Evolutionary conservation across 2,797 vertebrate species (phyloP).

Genomic region (Potorous gilbertii): DNA sequence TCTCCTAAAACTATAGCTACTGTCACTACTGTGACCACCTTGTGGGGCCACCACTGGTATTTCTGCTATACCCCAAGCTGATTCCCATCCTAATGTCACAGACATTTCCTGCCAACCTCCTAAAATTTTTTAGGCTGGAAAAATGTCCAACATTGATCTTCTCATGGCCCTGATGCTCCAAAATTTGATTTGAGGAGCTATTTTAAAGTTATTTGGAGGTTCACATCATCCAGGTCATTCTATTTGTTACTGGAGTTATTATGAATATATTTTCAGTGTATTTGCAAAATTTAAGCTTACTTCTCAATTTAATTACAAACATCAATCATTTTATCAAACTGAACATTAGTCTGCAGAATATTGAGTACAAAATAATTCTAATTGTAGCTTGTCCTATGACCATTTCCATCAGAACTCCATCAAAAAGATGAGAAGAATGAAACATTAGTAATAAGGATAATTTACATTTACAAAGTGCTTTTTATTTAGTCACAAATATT

Average conservation of each 20-base stretch:
- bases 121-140: neutral
- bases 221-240: neutral
- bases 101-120: too few species aligned
- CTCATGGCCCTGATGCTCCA: neutral
- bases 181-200: neutral
- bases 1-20: neutral
- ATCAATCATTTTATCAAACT: neutral
- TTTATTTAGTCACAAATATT: neutral
- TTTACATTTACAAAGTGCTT: neutral
- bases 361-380: neutral
- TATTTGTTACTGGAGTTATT: neutral
- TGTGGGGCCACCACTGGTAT: fast-evolving
- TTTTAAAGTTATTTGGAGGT: neutral
- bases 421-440: neutral
- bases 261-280: neutral
- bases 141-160: neutral
- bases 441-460: neutral
- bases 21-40: neutral
- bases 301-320: neutral
- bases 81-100: neutral
- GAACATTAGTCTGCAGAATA: neutral
- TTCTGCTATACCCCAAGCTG: neutral
- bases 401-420: neutral
- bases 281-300: neutral
- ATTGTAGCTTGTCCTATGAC: neutral